phyloP scores from a whole-genome alignment of 2,113 vertebrate genomes.

The Paradisaea rubra region DNA sequence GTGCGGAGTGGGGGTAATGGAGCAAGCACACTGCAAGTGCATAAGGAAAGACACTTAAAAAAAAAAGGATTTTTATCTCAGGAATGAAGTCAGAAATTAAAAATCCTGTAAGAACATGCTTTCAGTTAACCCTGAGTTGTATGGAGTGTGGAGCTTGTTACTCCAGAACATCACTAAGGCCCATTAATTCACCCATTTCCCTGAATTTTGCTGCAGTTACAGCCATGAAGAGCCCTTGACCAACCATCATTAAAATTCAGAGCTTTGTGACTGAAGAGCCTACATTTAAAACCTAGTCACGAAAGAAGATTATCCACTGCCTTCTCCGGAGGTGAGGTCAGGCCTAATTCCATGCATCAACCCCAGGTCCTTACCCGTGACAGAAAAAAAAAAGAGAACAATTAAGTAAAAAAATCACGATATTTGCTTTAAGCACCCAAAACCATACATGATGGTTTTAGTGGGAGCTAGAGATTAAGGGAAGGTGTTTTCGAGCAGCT shows the following conservation, averaged over 20 bases:
- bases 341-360: neutral
- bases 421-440: neutral
- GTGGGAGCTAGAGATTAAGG: neutral
- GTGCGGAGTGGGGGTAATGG: neutral
- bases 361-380: neutral
- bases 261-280: neutral
- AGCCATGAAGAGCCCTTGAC: neutral
- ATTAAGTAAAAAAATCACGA: rapidly evolving
- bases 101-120: neutral
- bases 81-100: neutral
- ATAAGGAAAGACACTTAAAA: neutral
- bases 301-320: neutral
- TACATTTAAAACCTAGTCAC: neutral
- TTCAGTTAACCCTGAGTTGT: too few species aligned
- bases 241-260: neutral
- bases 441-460: neutral
- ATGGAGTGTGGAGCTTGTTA: rapidly evolving
- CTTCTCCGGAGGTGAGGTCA: neutral
- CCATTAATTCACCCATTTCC: neutral
- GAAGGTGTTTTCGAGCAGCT: neutral
- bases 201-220: neutral
- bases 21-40: neutral
- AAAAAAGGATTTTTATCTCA: rapidly evolving
- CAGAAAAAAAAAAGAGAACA: neutral
- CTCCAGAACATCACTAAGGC: neutral